A percentile compares a stretch with the other conserved stretches of the same genome.
phyloP scores from a whole-genome alignment of 2,888 invertebrate genomes.

The Muscina levida region DNA sequence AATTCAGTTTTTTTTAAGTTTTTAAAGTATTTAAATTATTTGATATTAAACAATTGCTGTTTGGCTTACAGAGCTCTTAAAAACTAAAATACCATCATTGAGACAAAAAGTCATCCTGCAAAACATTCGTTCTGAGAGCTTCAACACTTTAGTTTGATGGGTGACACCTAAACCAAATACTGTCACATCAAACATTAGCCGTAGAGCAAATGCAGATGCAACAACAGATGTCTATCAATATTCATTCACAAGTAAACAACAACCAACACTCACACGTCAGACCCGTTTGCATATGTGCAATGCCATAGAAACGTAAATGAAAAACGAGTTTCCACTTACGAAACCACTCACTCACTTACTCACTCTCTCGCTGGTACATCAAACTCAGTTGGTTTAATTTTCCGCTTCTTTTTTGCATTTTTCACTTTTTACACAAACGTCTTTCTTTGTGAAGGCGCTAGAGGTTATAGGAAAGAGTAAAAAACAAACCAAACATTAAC shows the following conservation, averaged over 20 bases:
- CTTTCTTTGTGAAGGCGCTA: constrained; percentile 23
- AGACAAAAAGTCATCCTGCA: too few relatives aligned
- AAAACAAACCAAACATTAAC: constrained; percentile 17
- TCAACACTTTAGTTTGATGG: constrained; percentile 4
- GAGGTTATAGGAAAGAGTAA: constrained; percentile 46
- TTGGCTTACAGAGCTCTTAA: too few relatives aligned
- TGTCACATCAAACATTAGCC: too few relatives aligned
- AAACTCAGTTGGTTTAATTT: constrained; percentile 45
- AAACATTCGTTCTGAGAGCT: too few relatives aligned
- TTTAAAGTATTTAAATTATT: too few relatives aligned
- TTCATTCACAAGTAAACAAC: constrained; percentile 49
- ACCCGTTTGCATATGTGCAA: constrained; percentile 15
- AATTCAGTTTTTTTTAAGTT: too few relatives aligned
- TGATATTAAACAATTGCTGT: too few relatives aligned
- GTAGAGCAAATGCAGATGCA: neutral
- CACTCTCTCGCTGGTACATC: constrained; percentile 5
- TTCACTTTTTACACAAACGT: constrained; percentile 59
- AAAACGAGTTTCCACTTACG: constrained; percentile 19
- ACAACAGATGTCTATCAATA: constrained; percentile 64
- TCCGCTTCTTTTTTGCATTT: constrained; percentile 38
- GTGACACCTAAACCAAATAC: neutral
- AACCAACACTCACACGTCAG: constrained; percentile 36
- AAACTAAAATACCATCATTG: too few relatives aligned
- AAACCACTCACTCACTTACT: too few relatives aligned
- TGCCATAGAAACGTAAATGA: constrained; percentile 33